Evolutionary conservation across 2,888 invertebrate genomes (phyloP), one percentile per base, ranked within the genome.

Genomic region (Lasioglossum villosulum): DNA sequence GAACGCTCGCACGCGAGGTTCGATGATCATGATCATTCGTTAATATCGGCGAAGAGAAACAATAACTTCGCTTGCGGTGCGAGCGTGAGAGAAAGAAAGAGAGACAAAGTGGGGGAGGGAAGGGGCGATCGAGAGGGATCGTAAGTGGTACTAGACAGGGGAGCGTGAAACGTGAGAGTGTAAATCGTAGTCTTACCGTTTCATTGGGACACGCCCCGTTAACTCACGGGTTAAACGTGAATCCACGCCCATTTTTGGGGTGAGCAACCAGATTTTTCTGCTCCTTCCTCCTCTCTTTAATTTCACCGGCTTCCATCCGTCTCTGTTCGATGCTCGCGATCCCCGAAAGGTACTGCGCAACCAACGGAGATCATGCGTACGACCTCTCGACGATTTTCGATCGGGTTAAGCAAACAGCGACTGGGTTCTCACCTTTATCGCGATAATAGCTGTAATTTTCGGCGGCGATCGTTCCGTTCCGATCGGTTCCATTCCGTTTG

Each of bases 351-450:
- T 27, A 37, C n/a, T 27, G 70, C 10, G 12, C 19, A n/a, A 56
- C 14, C 42, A 45, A 37, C 39, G n/a, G n/a, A n/a, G 75, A 83
- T 83, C 86, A 42, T 45, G 77, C 71, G 71, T 71, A 68, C 89
- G 90, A 90, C 90, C 90, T 81, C 85, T 83, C 72, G 68, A 48
- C 81, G 88, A 91, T 91, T 88, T 87, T 71, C 84, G 86, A 89
- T 91, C 90, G 87, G 91, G 91, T 92, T 93, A 91, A 93, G 86
- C 92, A 93, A 93, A 93, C 92, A 93, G 79, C 90, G 90, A 89
- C 88, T 89, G 90, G 90, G 80, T 91, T 92, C 92, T 92, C 93
- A 90, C 91, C 92, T 92, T 91, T 91, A 92, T 92, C 93, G 92
- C 85, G 88, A 88, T 93, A 93, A 93, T 92, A 88, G 90, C 92